Conservation (phyloP, 2,113 vertebrate species). For the Corapipo altera region DNA sequence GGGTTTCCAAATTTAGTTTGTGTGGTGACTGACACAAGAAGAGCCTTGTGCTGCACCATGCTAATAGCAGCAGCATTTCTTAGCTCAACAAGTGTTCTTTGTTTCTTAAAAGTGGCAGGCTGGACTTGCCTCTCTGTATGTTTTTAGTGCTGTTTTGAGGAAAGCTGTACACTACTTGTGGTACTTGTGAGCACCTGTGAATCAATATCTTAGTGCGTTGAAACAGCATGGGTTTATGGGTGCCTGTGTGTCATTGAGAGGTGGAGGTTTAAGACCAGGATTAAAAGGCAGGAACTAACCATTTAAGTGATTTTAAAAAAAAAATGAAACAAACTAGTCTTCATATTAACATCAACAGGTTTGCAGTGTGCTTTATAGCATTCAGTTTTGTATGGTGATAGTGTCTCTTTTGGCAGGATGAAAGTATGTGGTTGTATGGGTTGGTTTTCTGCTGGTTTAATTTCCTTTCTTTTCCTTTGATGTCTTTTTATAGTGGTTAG, state of each 20-base stretch:
- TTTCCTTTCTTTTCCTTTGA: slow-evolving; percentile 18
- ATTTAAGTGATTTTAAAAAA: background rate
- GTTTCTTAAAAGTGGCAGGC: background rate
- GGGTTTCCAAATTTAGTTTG: slow-evolving; percentile 15
- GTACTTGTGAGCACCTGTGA: background rate
- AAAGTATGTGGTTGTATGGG: background rate
- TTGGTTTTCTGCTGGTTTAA: background rate
- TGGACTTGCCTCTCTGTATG: background rate
- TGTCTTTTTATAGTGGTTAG: background rate
- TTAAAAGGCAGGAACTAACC: background rate
- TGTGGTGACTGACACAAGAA: background rate
- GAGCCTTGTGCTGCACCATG: slow-evolving; percentile 14
- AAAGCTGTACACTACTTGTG: background rate
- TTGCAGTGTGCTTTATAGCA: background rate
- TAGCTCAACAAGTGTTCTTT: slow-evolving; percentile 42
- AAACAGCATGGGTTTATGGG: background rate
- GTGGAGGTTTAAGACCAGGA: background rate
- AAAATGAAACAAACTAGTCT: background rate
- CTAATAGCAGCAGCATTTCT: background rate
- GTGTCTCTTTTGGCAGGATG: background rate
- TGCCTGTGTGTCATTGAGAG: background rate
- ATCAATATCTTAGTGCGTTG: background rate
- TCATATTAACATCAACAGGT: background rate
- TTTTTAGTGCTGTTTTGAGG: background rate
- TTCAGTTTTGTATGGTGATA: background rate